These are phyloP conservation scores for Onychorhynchus coronatus DNA, from an alignment of 2,113 vertebrate species.

Conservation along the genomic window DNA sequence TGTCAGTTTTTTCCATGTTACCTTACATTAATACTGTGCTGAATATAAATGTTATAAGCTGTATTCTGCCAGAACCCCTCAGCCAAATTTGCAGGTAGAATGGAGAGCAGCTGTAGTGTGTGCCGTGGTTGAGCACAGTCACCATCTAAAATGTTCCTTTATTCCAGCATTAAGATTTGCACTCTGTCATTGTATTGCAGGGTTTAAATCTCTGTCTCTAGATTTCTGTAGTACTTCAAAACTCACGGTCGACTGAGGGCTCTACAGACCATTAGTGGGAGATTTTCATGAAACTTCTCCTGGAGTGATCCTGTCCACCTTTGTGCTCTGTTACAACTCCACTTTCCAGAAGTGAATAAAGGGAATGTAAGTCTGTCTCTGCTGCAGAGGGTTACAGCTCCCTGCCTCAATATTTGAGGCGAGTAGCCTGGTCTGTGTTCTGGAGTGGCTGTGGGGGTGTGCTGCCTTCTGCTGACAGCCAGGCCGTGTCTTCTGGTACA, in stretches of 20 bases:
- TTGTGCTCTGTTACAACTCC: background rate
- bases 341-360: background rate
- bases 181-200: background rate
- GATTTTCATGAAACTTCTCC: background rate
- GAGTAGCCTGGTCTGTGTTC: background rate
- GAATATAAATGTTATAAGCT: background rate
- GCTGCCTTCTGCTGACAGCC: background rate
- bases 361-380: background rate
- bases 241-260: background rate
- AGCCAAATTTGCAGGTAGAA: background rate
- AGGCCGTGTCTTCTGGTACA: background rate
- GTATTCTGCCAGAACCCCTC: background rate
- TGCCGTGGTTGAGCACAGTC: background rate
- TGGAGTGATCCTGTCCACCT: background rate
- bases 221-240: background rate
- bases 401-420: fast-evolving
- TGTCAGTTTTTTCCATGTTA: background rate
- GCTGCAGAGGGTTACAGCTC: background rate
- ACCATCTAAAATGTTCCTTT: background rate
- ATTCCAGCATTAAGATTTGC: background rate
- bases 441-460: background rate
- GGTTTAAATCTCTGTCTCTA: background rate
- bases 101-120: background rate
- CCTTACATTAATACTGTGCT: background rate
- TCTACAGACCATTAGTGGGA: background rate